Conservation (phyloP, 1,140 invertebrate species). For the Drosophila biarmipes region DNA sequence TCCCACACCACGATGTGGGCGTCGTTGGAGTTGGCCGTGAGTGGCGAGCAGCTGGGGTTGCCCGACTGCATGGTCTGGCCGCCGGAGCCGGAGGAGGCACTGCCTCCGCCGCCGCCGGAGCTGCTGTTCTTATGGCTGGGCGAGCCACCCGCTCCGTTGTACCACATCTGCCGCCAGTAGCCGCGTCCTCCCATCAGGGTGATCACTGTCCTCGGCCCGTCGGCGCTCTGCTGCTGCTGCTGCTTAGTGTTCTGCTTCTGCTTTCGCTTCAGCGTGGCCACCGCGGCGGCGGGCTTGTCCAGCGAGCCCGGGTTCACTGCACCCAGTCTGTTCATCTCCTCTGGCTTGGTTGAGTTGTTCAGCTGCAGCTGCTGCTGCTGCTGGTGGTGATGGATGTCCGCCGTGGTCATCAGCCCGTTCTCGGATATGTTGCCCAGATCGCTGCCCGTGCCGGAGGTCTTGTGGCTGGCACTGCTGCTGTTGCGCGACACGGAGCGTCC, state of each 20-base stretch:
- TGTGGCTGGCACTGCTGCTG: constrained; percentile 89
- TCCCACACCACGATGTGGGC: constrained; percentile 96
- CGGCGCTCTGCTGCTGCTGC: constrained; percentile 68
- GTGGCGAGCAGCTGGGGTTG: constrained; percentile 48
- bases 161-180: constrained; percentile 91
- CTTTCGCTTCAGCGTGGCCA: constrained; percentile 77
- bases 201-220: constrained; percentile 90
- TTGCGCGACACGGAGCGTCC: constrained; percentile 88
- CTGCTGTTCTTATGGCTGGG: constrained; percentile 84
- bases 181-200: constrained; percentile 94
- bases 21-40: constrained; percentile 90
- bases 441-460: constrained; percentile 85
- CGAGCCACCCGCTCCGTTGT: constrained; percentile 81
- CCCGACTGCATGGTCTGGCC: constrained; percentile 26
- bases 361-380: constrained; percentile 55
- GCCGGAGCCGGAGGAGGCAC: constrained; percentile 46
- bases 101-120: constrained; percentile 15
- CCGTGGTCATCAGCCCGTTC: constrained; percentile 72
- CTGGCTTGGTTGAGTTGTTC: constrained; percentile 47
- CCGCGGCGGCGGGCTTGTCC: constrained; percentile 64
- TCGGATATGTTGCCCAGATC: constrained; percentile 85
- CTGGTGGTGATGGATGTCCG: constrained; percentile 73
- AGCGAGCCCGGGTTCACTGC: constrained; percentile 22
- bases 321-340: constrained; percentile 31
- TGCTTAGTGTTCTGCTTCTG: constrained; percentile 77